phyloP scores from a whole-genome alignment of 2,113 vertebrate species.

The Thunnus maccoyii region DNA sequence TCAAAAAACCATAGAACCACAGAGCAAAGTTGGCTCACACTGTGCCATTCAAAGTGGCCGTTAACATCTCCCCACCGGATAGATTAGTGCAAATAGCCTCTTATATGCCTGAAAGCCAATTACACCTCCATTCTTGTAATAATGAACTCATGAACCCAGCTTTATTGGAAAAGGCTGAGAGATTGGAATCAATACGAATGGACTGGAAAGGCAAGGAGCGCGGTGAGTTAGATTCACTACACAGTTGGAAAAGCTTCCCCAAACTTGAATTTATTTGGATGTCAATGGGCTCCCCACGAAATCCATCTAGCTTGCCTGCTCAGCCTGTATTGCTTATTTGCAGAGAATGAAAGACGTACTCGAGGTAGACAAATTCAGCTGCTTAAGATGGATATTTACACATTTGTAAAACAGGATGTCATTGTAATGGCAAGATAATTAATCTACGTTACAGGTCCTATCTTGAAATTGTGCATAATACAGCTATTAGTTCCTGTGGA shows the following conservation, averaged over 20 bases:
- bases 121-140: conserved; percentile 81
- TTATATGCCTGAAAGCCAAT: conserved; percentile 77
- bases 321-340: conserved; percentile 56
- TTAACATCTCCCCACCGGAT: conserved; percentile 71
- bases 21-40: conserved; percentile 54
- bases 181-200: conserved; percentile 79
- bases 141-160: conserved; percentile 82
- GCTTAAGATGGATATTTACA: conserved; percentile 75
- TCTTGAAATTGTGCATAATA: conserved; percentile 79
- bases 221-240: conserved; percentile 66
- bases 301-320: conserved; percentile 58
- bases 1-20: conserved; percentile 41
- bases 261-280: conserved; percentile 81
- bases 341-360: conserved; percentile 44
- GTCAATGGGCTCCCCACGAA: conserved; percentile 62
- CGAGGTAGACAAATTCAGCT: conserved; percentile 65
- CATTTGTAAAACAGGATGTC: conserved; percentile 65
- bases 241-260: conserved; percentile 63
- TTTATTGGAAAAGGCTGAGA: conserved; percentile 80
- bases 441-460: conserved; percentile 69
- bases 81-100: conserved; percentile 79
- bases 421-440: conserved; percentile 74
- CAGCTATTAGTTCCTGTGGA: conserved; percentile 76
- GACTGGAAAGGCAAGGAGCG: conserved; percentile 51
- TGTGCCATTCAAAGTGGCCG: conserved; percentile 67